Evolutionary conservation across 2,113 vertebrate species (phyloP).

Genomic region (Alectura lathami): DNA sequence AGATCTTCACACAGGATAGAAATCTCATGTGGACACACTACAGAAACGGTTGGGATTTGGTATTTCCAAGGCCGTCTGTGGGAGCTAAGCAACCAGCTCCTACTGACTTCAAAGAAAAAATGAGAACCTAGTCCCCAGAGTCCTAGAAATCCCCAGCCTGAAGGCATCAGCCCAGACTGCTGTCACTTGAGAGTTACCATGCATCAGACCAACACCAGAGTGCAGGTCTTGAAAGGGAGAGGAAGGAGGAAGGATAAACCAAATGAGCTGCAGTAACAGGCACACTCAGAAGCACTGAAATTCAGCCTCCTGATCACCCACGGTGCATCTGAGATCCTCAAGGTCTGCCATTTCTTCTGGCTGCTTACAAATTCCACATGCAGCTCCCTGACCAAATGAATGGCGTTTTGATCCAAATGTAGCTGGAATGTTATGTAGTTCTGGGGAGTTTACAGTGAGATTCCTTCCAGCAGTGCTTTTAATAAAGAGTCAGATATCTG

Average conservation of each 20-base stretch:
- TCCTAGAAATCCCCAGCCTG: background rate
- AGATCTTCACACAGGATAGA: background rate
- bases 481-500: background rate
- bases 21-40: background rate
- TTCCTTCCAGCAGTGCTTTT: background rate
- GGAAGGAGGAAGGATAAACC: background rate
- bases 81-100: background rate
- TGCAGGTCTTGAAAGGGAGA: background rate
- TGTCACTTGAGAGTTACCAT: background rate
- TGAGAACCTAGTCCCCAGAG: background rate
- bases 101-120: background rate
- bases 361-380: background rate
- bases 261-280: background rate
- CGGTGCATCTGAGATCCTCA: background rate
- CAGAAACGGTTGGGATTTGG: background rate
- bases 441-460: background rate
- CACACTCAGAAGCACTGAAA: background rate
- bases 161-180: background rate
- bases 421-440: background rate
- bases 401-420: background rate
- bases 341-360: background rate
- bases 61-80: background rate
- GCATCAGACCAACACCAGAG: background rate
- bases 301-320: background rate
- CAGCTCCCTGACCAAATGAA: background rate